phyloP scores from a whole-genome alignment of 1,140 invertebrate species.

The Muscidifurax raptorellus region DNA sequence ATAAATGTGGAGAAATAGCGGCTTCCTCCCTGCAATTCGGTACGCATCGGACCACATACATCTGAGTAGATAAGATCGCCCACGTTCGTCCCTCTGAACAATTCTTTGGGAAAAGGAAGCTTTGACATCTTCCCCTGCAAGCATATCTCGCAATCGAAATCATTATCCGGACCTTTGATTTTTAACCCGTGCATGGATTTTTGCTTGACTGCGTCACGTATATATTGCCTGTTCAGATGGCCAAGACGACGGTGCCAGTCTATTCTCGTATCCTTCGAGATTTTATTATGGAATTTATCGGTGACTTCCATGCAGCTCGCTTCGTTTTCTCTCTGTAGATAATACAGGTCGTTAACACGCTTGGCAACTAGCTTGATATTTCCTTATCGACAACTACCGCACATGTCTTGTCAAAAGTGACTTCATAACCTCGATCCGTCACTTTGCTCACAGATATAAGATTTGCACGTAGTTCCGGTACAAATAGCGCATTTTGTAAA shows the following conservation, averaged over 20 bases:
- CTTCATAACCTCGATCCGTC: slow-evolving; percentile 49
- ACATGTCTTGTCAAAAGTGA: slow-evolving; percentile 49
- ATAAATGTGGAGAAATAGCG: too few species aligned
- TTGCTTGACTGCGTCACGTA: too few species aligned
- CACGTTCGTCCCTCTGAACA: neutral
- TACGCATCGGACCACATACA: slow-evolving; percentile 37
- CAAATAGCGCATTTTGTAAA: slow-evolving; percentile 50
- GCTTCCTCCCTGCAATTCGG: neutral
- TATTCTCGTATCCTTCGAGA: too few species aligned
- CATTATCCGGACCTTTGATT: too few species aligned
- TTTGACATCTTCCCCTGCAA: slow-evolving; percentile 40
- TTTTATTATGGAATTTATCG: too few species aligned
- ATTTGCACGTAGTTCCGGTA: slow-evolving; percentile 56
- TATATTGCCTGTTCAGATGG: too few species aligned
- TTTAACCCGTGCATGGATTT: too few species aligned
- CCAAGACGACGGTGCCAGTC: too few species aligned
- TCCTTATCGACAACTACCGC: slow-evolving; percentile 46
- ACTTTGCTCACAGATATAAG: slow-evolving; percentile 57
- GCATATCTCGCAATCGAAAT: slow-evolving; percentile 30
- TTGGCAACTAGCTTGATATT: slow-evolving; percentile 35
- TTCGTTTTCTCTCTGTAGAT: slow-evolving; percentile 6
- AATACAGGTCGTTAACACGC: slow-evolving; percentile 48
- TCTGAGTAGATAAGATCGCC: slow-evolving; percentile 25
- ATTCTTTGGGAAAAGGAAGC: slow-evolving; percentile 2
- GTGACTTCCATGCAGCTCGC: too few species aligned